A percentile compares a stretch with the other conserved stretches of the same genome.
Conservation (phyloP, 2,113 vertebrate genomes). For the Dasyprocta punctata region DNA sequence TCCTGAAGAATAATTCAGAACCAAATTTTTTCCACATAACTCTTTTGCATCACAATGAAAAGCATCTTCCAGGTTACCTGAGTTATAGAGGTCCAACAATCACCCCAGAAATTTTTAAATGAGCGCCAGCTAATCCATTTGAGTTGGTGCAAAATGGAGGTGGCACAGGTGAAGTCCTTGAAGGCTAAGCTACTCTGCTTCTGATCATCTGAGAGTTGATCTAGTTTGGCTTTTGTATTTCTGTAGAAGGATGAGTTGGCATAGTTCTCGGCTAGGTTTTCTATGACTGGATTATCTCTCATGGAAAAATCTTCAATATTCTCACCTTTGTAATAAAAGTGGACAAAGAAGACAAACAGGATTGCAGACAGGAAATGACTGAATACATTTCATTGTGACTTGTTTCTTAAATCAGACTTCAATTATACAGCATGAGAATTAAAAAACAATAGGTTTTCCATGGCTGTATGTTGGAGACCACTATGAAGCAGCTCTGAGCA, state of each 20-base stretch:
- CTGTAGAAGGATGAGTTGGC: conserved; percentile 81
- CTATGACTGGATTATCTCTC: conserved; percentile 83
- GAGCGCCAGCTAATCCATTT: conserved; percentile 93
- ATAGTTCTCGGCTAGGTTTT: conserved; percentile 90
- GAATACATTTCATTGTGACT: neutral
- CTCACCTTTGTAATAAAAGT: conserved; percentile 65
- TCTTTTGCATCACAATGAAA: neutral
- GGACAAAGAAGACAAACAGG: neutral
- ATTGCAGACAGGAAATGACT: neutral
- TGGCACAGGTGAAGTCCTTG: conserved; percentile 90
- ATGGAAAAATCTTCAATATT: neutral
- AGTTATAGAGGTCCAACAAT: conserved; percentile 93
- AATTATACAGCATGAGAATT: neutral
- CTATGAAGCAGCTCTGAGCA: too few species aligned
- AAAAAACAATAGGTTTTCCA: neutral
- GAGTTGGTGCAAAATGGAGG: conserved; percentile 93
- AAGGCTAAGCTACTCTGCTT: conserved; percentile 60
- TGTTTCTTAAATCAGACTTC: conserved; percentile 11
- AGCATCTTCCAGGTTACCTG: conserved; percentile 86
- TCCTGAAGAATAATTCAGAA: neutral
- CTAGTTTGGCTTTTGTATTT: conserved; percentile 87
- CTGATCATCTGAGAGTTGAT: conserved; percentile 82
- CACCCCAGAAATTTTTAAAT: conserved; percentile 92
- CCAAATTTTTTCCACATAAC: rapidly evolving
- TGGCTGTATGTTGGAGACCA: too few species aligned